These are phyloP conservation scores for Chironomus tentans DNA, from an alignment of 2,888 invertebrate species.

Conservation along the genomic window DNA sequence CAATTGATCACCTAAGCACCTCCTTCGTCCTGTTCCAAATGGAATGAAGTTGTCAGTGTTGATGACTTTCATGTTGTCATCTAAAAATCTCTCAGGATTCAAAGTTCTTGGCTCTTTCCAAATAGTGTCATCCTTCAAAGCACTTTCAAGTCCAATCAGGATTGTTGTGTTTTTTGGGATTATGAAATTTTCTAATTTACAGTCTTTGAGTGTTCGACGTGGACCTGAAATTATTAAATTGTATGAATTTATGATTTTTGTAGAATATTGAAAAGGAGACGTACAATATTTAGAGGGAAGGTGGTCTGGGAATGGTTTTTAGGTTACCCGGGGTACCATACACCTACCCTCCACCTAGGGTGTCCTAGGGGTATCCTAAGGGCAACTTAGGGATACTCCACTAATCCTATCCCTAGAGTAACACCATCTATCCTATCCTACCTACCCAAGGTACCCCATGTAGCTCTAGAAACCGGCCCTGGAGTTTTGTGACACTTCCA, in stretches of 20 bases:
- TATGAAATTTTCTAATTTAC: constrained; percentile 46
- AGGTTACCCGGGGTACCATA: too few species aligned
- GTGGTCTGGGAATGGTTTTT: too few species aligned
- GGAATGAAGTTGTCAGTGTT: constrained; percentile 40
- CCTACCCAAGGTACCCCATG: too few species aligned
- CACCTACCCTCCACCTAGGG: too few species aligned
- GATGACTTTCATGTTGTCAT: constrained; percentile 33
- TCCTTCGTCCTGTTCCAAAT: constrained; percentile 48
- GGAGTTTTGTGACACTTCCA: too few species aligned
- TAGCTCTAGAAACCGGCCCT: too few species aligned
- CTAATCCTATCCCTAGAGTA: too few species aligned
- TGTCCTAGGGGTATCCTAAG: too few species aligned
- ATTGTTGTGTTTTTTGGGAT: constrained; percentile 48
- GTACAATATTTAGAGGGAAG: too few species aligned
- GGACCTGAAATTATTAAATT: constrained; percentile 39
- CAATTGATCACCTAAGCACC: constrained; percentile 56
- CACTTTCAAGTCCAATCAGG: constrained; percentile 46
- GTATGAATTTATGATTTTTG: background rate
- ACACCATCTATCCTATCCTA: too few species aligned
- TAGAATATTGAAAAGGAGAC: too few species aligned
- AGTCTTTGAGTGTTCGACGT: constrained; percentile 46
- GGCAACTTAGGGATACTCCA: too few species aligned
- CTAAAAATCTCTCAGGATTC: constrained; percentile 55
- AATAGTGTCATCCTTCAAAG: constrained; percentile 48
- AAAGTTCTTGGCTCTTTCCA: constrained; percentile 55